These are phyloP conservation scores for Torymus tubicola DNA, from an alignment of 2,888 invertebrate species.

Conservation along the genomic window DNA sequence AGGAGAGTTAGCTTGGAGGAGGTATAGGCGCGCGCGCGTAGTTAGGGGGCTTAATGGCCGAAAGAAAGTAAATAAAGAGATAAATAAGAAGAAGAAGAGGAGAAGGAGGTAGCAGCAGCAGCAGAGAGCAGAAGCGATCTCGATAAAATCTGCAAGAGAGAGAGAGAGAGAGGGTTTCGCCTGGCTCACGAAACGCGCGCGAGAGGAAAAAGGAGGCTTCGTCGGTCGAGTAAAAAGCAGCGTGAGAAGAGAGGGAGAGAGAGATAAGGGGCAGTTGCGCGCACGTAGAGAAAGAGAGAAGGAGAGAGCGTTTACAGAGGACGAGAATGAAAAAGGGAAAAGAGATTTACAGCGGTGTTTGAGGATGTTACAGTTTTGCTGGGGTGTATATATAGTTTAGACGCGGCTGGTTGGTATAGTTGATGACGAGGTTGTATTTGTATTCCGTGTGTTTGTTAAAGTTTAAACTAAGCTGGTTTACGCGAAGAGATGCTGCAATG, in stretches of 20 bases:
- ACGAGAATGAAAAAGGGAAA: slow-evolving; percentile 52
- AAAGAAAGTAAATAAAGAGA: slow-evolving; percentile 56
- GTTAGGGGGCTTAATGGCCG: slow-evolving; percentile 45
- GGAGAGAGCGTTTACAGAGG: slow-evolving; percentile 57
- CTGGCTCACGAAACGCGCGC: slow-evolving; percentile 7
- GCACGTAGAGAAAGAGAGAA: slow-evolving; percentile 38
- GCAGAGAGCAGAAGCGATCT: slow-evolving; percentile 31
- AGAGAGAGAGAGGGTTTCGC: slow-evolving; percentile 15
- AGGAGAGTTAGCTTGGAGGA: slow-evolving; percentile 36
- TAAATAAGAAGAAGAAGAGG: slow-evolving; percentile 42
- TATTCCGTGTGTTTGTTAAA: no score
- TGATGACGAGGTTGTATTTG: no score
- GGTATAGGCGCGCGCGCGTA: slow-evolving; percentile 17
- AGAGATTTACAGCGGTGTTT: slow-evolving; percentile 1
- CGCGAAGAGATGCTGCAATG: no score
- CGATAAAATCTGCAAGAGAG: slow-evolving; percentile 42
- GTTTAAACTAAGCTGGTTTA: no score
- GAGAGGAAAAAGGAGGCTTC: slow-evolving; percentile 32
- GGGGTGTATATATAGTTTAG: neutral
- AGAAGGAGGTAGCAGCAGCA: neutral
- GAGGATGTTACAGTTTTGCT: slow-evolving; percentile 37
- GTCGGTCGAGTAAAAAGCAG: slow-evolving; percentile 24
- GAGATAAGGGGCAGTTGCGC: slow-evolving; percentile 17
- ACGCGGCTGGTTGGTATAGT: no score
- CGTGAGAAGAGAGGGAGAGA: slow-evolving; percentile 40